Evolutionary conservation across 64 coral and sea anemone species (phyloP).

Genomic region (Stylophora pistillata): DNA sequence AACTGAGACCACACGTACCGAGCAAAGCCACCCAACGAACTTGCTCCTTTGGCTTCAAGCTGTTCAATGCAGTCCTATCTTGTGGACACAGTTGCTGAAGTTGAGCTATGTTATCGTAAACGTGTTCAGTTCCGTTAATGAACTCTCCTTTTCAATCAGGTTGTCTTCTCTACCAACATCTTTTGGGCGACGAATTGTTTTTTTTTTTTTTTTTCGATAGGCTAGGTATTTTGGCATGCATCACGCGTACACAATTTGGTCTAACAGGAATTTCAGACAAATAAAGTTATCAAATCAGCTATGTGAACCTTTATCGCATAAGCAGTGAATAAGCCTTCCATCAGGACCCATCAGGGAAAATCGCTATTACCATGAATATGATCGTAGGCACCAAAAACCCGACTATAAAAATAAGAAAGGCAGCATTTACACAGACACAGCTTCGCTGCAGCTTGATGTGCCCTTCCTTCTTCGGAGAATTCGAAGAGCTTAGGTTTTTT

Average conservation of each 20-base stretch:
- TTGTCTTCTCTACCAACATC: neutral
- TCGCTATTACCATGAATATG: neutral
- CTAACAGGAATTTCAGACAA: constrained; percentile 47
- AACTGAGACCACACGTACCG: too few relatives aligned
- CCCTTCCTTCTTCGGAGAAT: neutral
- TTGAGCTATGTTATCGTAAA: too few relatives aligned
- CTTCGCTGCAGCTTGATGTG: neutral
- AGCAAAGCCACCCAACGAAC: too few relatives aligned
- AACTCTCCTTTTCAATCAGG: neutral
- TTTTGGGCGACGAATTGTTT: neutral
- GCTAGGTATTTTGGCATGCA: constrained; percentile 19
- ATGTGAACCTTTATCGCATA: neutral
- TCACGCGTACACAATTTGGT: constrained; percentile 48
- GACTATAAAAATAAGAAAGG: neutral
- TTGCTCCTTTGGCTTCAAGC: too few relatives aligned
- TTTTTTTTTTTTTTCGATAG: too few relatives aligned
- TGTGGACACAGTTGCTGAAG: too few relatives aligned
- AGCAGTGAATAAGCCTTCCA: too few relatives aligned
- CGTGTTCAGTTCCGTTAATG: neutral
- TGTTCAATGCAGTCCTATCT: too few relatives aligned
- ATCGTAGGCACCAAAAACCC: constrained; percentile 2
- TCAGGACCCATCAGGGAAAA: too few relatives aligned
- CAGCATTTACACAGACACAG: constrained; percentile 17
- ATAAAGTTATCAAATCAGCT: constrained; percentile 20
- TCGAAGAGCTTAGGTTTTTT: neutral